Percentiles rank a stretch among this genome's conserved stretches.
Evolutionary conservation across 2,113 vertebrate genomes (phyloP).

Genomic region (Perccottus glenii): DNA sequence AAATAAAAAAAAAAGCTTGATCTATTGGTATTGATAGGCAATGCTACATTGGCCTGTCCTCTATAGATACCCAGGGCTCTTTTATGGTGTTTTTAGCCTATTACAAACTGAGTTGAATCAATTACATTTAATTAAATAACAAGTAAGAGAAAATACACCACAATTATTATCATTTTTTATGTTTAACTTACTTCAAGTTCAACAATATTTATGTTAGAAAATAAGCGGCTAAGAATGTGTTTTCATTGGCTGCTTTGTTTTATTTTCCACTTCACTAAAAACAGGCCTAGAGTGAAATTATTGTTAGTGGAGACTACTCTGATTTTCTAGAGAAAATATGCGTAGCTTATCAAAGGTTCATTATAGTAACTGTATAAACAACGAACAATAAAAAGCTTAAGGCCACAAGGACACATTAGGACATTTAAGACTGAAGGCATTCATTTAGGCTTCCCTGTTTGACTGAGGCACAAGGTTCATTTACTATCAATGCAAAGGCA

Average conservation of each 20-base stretch:
- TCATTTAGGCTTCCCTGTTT: neutral
- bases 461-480: conserved; percentile 1
- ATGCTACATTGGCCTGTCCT: too few relatives aligned
- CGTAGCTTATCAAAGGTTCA: conserved; percentile 1
- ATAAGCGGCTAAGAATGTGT: neutral
- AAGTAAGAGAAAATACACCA: neutral
- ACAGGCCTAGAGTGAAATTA: conserved; percentile 2
- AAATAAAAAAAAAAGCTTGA: too few relatives aligned
- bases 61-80: too few relatives aligned
- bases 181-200: neutral
- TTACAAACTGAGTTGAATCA: neutral
- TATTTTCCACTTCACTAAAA: neutral
- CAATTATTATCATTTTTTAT: conserved; percentile 7
- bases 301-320: conserved; percentile 9
- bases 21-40: too few relatives aligned
- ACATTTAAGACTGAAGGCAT: conserved; percentile 19
- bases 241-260: neutral
- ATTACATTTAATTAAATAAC: conserved; percentile 2
- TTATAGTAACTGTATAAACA: conserved; percentile 18
- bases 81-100: neutral
- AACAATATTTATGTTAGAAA: conserved; percentile 1
- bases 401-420: conserved; percentile 4
- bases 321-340: conserved; percentile 19
- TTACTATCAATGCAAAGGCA: neutral
- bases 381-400: conserved; percentile 11